Base-by-base conservation (phyloP, 2,888 invertebrate species). In the Oxycera nigricornis region DNA sequence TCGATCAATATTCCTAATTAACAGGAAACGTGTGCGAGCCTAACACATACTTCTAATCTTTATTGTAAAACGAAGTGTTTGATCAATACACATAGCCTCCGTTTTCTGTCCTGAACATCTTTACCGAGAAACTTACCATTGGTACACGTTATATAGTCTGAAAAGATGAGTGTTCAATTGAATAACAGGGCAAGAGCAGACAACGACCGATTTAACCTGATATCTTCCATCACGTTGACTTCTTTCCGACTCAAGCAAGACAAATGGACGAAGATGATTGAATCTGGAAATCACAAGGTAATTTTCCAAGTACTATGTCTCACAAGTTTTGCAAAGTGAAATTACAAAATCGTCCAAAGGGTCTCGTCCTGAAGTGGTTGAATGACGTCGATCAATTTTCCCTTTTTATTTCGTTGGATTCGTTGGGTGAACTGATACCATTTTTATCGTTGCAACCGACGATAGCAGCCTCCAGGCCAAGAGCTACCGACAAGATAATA, bases 241-340 rank as follows among this genome's bases (percentile, higher is more conserved):
- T 88, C 92, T 7, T 88, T 95, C 79, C 92, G 92, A 82, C 86
- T 95, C 77, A 97, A 96, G 86, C 86, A 90, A 74, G 97, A 97
- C 77, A 94, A 92, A 88, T 97, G 96, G 95, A 83, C 87, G 65
- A 96, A 94, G 86, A 92, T 96, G 90, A 90, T 94, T 78, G 86
- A 87, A 52, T 87, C 84, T 68, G 90, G 91, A 61, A 93, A 94
- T 76, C 52, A 35, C 0, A 73, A 67, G 73, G 73, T 73, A 73
- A 46, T 46, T 17, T 46, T 46, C 17, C n/a, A n/a, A n/a, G 35
- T 7, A 35, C 35, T 7, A 11, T 7, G 11, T 35, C 11, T 35
- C 35, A 35, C 35, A 7, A 7, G n/a, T 11, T 46, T 7, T 28
- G 14, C 30, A 52, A 52, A 28, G 20, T 35, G 22, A 22, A 2